phyloP scores from a whole-genome alignment of 2,113 vertebrate species.

The Turnix velox region DNA sequence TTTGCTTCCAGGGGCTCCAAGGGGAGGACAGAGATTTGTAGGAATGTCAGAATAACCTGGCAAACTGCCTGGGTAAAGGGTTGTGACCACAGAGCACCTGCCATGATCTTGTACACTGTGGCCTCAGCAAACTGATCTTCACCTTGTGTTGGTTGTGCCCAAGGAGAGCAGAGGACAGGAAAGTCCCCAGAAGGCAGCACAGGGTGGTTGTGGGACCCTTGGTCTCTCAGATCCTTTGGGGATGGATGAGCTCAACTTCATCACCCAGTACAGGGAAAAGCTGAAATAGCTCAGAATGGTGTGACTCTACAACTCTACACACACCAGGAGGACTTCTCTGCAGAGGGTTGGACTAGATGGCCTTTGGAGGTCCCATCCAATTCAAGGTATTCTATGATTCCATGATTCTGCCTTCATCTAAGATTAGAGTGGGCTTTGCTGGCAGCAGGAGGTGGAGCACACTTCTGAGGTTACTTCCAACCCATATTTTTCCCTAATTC shows the following conservation, averaged over 20 bases:
- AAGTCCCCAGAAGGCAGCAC: accelerated
- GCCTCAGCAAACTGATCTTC: background rate
- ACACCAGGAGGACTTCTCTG: background rate
- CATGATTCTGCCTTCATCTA: too few relatives aligned
- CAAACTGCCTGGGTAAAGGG: background rate
- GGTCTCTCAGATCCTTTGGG: background rate
- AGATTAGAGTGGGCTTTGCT: background rate
- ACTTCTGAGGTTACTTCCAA: background rate
- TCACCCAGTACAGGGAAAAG: background rate
- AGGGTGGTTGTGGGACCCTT: background rate
- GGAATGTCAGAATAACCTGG: background rate
- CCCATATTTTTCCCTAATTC: background rate
- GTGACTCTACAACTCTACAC: accelerated
- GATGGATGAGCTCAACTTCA: background rate
- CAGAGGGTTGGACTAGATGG: too few relatives aligned
- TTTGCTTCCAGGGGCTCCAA: background rate
- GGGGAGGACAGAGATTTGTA: accelerated
- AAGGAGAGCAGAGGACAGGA: background rate
- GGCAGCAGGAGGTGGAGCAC: background rate
- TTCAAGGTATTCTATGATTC: too few relatives aligned
- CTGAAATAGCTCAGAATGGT: background rate
- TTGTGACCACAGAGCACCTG: accelerated
- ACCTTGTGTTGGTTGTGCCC: accelerated
- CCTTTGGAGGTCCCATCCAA: too few relatives aligned
- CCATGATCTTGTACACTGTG: background rate